These are phyloP conservation scores for Ligdia adustata DNA, from an alignment of 2,888 invertebrate species.

Conservation along the genomic window DNA sequence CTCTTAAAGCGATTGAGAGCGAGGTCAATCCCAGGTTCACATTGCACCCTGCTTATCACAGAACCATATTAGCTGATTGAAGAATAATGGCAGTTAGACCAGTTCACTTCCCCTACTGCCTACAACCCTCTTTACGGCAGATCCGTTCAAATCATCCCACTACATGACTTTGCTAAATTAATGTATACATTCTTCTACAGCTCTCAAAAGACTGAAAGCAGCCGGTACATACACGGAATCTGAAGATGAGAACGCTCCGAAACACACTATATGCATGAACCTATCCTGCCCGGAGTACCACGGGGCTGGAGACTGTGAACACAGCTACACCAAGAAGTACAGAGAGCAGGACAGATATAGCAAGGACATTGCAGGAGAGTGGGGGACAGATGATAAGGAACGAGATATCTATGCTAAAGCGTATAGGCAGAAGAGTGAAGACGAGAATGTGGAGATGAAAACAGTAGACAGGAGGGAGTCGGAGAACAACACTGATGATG, in stretches of 20 bases:
- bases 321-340: constrained; percentile 17
- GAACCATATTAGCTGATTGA: too few species aligned
- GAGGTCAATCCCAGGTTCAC: too few species aligned
- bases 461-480: not conserved
- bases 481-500: constrained; percentile 13
- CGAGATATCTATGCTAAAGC: not conserved
- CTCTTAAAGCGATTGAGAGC: too few species aligned
- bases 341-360: not conserved
- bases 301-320: constrained; percentile 6
- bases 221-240: constrained; percentile 50
- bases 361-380: not conserved
- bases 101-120: too few species aligned
- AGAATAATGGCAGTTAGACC: too few species aligned
- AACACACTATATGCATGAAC: constrained; percentile 70
- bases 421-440: not conserved
- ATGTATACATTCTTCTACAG: constrained; percentile 39
- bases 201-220: constrained; percentile 58
- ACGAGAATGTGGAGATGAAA: not conserved
- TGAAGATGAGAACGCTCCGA: constrained; percentile 49
- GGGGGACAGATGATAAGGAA: not conserved
- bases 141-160: not conserved
- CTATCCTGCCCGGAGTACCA: constrained; percentile 48
- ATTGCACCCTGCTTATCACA: too few species aligned
- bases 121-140: too few species aligned
- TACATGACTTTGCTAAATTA: not conserved